phyloP scores from a whole-genome alignment of 1,140 invertebrate genomes.

The Drosophila ogumai region DNA sequence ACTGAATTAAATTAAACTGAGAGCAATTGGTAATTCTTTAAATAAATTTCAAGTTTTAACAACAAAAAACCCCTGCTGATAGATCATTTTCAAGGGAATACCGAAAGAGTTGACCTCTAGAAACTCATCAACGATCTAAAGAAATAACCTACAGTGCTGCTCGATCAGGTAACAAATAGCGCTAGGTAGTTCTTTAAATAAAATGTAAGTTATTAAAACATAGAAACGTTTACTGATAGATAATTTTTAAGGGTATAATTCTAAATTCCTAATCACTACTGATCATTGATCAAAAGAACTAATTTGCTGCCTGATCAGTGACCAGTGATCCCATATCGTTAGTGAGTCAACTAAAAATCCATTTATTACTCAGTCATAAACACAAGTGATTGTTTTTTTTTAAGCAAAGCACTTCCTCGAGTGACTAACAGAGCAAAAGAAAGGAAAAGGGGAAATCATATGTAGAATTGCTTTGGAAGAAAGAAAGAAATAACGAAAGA shows the following conservation, averaged over 20 bases:
- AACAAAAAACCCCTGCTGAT: too few species aligned
- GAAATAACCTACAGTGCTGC: too few species aligned
- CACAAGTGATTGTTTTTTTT: not conserved
- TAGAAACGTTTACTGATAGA: not conserved
- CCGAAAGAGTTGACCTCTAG: too few species aligned
- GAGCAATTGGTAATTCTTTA: not conserved
- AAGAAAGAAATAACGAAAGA: not conserved
- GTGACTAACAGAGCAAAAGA: constrained; percentile 13
- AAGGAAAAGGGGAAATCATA: constrained; percentile 6
- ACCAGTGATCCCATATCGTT: not conserved
- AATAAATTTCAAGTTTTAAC: not conserved
- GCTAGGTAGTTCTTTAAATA: not conserved
- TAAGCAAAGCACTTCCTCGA: constrained; percentile 1
- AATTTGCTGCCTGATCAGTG: not conserved
- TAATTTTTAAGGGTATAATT: not conserved
- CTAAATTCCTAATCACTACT: too few species aligned
- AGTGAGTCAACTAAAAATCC: constrained; percentile 1
- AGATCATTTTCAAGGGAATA: too few species aligned
- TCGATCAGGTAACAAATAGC: too few species aligned
- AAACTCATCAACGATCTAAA: too few species aligned
- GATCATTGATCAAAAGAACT: not conserved
- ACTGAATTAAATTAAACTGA: not conserved
- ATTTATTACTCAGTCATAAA: constrained; percentile 4
- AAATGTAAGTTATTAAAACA: not conserved
- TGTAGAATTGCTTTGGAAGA: not conserved